A percentile compares a stretch with the other conserved stretches of the same genome.
Conservation (phyloP, 2,888 invertebrate species). For the Scelioninae gen. 1 region DNA sequence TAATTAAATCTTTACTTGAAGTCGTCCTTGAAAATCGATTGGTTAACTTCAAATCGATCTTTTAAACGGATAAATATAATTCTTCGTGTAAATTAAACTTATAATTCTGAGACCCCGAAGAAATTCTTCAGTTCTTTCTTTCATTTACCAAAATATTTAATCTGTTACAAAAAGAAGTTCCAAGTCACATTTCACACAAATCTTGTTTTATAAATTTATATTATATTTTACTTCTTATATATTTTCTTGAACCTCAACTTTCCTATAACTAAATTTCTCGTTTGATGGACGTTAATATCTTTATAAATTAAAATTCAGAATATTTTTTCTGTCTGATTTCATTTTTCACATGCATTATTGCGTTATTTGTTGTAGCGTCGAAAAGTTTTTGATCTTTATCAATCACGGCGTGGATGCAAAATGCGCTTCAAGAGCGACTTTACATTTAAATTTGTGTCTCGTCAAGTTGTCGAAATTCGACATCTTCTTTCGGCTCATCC, state of each 20-base stretch:
- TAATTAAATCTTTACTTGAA: slow-evolving; percentile 22
- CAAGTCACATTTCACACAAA: no score
- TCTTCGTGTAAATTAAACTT: no score
- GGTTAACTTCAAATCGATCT: neutral
- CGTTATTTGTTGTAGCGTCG: slow-evolving; percentile 46
- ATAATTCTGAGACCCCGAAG: no score
- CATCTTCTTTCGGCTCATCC: slow-evolving; percentile 58
- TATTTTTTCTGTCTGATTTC: slow-evolving; percentile 20
- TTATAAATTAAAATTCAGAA: slow-evolving; percentile 31
- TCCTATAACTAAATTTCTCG: no score
- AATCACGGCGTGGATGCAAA: slow-evolving; percentile 47
- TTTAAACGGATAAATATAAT: neutral
- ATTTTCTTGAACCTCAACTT: no score
- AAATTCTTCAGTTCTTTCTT: no score
- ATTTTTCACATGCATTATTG: slow-evolving; percentile 39
- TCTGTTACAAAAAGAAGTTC: no score
- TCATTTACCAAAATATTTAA: no score
- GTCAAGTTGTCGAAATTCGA: slow-evolving; percentile 64
- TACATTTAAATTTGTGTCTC: slow-evolving; percentile 68
- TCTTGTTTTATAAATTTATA: no score
- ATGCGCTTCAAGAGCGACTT: slow-evolving; percentile 46
- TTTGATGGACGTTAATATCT: slow-evolving; percentile 7
- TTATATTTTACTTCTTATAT: neutral
- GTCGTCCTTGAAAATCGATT: slow-evolving; percentile 10
- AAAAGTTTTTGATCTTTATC: slow-evolving; percentile 65